Base-by-base conservation (phyloP, 1,140 invertebrate genomes). In the Elymnias hypermnestra region DNA sequence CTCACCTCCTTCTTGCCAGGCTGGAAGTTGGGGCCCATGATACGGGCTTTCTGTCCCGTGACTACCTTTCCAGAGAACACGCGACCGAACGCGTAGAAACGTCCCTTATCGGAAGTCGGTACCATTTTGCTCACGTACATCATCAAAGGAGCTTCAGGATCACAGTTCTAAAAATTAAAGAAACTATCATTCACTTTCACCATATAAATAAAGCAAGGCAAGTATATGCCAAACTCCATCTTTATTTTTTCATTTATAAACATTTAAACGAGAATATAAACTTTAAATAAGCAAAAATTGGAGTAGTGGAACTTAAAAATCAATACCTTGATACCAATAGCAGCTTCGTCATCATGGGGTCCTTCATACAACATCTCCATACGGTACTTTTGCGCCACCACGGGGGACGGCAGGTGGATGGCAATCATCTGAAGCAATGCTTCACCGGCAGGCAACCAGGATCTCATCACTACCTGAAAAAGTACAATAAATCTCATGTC, bases 91-190 rank as follows among this genome's bases (percentile, higher is more conserved):
- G 98, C 98, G 87, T 99, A 99, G 92, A 99, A 99, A 84, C 98
- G 93, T 56, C 98, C 98, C 88, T 99, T 99, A 85, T 99, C 98
- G 25, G 96, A 95, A 3, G 98, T 99, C 44, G 98, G 98, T 86
- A 99, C 98, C 98, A 99, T 99, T 89, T 99, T 99, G 13, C 97
- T 99, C 54, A 99, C 91, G 90, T 99, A 99, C 98, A 99, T 99
- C 98, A 99, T 99, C 15, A 99, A 90, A 12, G 97, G 98, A 57
- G 93, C 98, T 63, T 98, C 94, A 4, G 97, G 93, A 87, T 99
- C 96, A 84, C 98, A 99, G 70, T 86, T 95, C 92, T 97, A 89
- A 5, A n/a, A n/a, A n/a, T n/a, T n/a, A n/a, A n/a, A n/a, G n/a
- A n/a, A n/a, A n/a, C n/a, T n/a, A n/a, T n/a, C n/a, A n/a, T n/a